Evolutionary conservation across 2,888 invertebrate species (phyloP), one percentile per base, ranked within the genome.

Genomic region (Biston stratarius): DNA sequence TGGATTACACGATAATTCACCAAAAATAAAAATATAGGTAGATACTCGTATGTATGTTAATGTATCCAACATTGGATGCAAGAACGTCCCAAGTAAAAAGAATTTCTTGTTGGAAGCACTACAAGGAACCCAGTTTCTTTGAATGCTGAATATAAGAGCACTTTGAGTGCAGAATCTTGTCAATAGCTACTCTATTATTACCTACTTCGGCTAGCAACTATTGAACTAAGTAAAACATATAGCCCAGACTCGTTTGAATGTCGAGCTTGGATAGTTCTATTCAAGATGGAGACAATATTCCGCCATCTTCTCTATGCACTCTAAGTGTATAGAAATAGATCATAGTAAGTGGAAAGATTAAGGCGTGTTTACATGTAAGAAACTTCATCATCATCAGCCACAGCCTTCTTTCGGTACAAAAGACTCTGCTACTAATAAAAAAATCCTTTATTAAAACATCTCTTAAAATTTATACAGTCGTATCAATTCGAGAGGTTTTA

Each of bases 161-260:
- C 40, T n/a, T 53, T 11, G 58, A 64, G 58, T 64, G 64, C 64
- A 52, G 52, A 47, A 11, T 53, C 58, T 57, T 52, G 64, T 59
- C 58, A 51, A 34, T 34, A 34, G 14, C 45, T 57, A 47, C 51
- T 40, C 24, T 33, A 60, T 60, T 33, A 12, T 9, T 38, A 14
- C n/a, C 12, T 15, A 6, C 10, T 5, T n/a, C 51, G 5, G 36
- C 36, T 36, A 38, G n/a, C n/a, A 36, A 38, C n/a, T 38, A n/a
- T 7, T 11, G 5, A 11, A 24, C 33, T n/a, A 38, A 33, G 52
- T 49, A 12, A 34, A 49, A 12, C 33, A 49, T 48, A 1, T 14
- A 15, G 15, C 7, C 15, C 0, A 7, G 15, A 47, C 8, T 7
- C 47, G 47, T 45, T 42, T n/a, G 44, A 44, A n/a, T 44, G 44